phyloP scores from a whole-genome alignment of 2,113 vertebrate species.

The Nansenia antarctica region DNA sequence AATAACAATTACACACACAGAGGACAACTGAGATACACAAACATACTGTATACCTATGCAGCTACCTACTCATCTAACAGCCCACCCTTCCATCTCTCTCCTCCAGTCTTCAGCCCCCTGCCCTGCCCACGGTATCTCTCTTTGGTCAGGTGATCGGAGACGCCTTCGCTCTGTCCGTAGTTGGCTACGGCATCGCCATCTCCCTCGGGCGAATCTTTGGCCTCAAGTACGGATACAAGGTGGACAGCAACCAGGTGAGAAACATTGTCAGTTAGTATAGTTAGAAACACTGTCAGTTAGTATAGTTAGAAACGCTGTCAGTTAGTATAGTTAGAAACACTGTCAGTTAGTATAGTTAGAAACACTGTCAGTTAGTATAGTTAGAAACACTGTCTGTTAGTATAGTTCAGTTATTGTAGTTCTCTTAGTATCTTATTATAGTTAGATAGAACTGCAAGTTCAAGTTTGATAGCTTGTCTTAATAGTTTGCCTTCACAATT shows the following conservation, averaged over 20 bases:
- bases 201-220: constrained; percentile 94
- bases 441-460: no score
- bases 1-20: neutral
- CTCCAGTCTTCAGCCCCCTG: constrained; percentile 81
- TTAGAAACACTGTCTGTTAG: neutral
- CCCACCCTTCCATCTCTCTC: constrained; percentile 16
- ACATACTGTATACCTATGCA: neutral
- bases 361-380: neutral
- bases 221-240: constrained; percentile 91
- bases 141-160: constrained; percentile 83
- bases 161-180: constrained; percentile 89
- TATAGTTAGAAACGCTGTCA: neutral
- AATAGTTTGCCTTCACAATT: no score
- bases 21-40: no score
- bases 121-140: constrained; percentile 62
- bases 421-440: no score
- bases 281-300: neutral
- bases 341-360: constrained; percentile 56
- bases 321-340: no score
- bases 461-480: no score
- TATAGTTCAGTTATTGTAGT: no score
- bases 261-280: neutral
- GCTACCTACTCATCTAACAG: neutral
- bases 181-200: constrained; percentile 92
- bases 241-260: constrained; percentile 94